Evolutionary conservation across 1,140 invertebrate genomes (phyloP), one percentile per base, ranked within the genome.

Genomic region (Heterodera schachtii): DNA sequence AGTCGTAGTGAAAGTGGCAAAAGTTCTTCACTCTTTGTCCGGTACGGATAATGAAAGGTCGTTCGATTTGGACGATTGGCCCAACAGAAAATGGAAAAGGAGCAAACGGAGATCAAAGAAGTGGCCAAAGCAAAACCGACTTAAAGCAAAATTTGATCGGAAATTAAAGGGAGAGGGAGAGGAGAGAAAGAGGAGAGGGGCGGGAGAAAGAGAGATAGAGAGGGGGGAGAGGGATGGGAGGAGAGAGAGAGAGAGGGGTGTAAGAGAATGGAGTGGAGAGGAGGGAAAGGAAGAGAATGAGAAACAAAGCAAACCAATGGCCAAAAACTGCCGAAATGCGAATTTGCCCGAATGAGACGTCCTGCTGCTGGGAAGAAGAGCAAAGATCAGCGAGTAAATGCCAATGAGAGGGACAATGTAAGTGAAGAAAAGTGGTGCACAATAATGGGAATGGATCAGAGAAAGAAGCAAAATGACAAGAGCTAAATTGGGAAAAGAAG

Each of bases 361-460:
- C 31, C 57, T 31, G 31, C 31, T 31, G 31, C 31, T 64, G 43
- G 77, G 77, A 64, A 78, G 60, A 41, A 78, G 47, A 9, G 77
- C 77, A 69, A 78, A 78, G 47, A 78, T 52, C 31, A 78, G 31
- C 9, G 77, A 78, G 70, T 78, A 78, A n/a, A 78, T 6, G 9
- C 77, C 77, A 2, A 70, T 9, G 47, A 78, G 66, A 6, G 77
- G 60, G 66, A 78, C 44, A 7, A 78, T 13, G 47, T 78, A 44
- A 13, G 66, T 7, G 31, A 78, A 78, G 60, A 69, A 78, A 2
- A 78, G 64, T 19, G 64, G 77, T 11, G 64, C 52, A 46, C 77
- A 78, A 46, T 78, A 78, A 16, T 64, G 47, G 31, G 44, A 49
- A 69, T 78, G 77, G 66, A 78, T 9, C 46, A n/a, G 4, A n/a